Evolutionary conservation across 2,888 invertebrate genomes (phyloP), one percentile per base, ranked within the genome.

Genomic region (Adelognathus sp.): DNA sequence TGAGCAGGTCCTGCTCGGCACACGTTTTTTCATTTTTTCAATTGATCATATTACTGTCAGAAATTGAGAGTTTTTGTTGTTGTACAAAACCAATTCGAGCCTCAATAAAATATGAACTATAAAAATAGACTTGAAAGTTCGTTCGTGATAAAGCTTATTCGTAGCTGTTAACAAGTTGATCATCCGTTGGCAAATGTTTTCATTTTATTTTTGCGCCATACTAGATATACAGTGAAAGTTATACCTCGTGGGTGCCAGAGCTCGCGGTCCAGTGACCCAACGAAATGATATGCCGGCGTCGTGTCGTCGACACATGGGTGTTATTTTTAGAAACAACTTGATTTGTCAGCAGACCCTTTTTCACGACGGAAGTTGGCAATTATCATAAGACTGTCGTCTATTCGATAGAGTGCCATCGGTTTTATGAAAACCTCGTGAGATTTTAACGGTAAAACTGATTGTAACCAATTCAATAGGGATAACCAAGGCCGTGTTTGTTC

Each of bases 321-420:
- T 46, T 63, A 63, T 63, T 63, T 63, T 63, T 46, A 63, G 63
- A 44, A n/a, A 46, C 44, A 44, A 0, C 44, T 44, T 9, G 29
- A 29, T 31, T 14, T 44, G n/a, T 18, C 11, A n/a, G n/a, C 21
- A 4, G 14, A 31, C 54, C 58, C 33, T 58, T 58, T 16, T 58
- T 18, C 58, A 58, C 58, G 36, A 36, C 33, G 36, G 21, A 58
- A 58, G 58, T 18, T 58, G 9, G 18, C 18, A 58, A 58, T 58
- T 11, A 36, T 18, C 5, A 52, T 27, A 6, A 44, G 14, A 11
- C 9, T 18, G 18, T n/a, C 11, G 50, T 11, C 18, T 14, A 50
- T 50, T 5, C 24, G 18, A 50, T 11, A 1, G 36, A 6, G 6
- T 3, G 2, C 0, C n/a, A n/a, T 11, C 36, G 36, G 36, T 0